Evolutionary conservation across 1,140 invertebrate species (phyloP).

Genomic region (Acyrthosiphon pisum): DNA sequence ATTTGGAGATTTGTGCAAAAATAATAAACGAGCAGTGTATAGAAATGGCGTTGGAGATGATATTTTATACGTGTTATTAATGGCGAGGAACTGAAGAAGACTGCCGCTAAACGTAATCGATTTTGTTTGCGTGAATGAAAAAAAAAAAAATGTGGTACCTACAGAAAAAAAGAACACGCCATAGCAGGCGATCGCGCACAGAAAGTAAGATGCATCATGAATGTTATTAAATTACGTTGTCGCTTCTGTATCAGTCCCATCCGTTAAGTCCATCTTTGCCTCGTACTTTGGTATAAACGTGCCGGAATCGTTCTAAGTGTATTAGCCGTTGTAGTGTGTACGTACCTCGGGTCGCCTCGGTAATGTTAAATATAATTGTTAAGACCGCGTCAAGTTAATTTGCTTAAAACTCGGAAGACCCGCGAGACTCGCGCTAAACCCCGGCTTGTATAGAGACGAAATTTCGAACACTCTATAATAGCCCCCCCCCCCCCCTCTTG

Average conservation of each 20-base stretch:
- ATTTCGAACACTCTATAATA: background rate
- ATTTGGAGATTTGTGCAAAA: background rate
- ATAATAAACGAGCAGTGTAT: background rate
- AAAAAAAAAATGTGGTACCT: background rate
- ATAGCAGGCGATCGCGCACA: too few species aligned
- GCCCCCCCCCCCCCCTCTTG: rapidly evolving
- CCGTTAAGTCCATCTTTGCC: background rate
- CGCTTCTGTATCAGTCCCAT: background rate
- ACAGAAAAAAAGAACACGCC: too few species aligned
- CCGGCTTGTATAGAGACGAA: background rate
- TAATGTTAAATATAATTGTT: background rate
- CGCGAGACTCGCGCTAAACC: background rate
- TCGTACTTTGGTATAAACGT: background rate
- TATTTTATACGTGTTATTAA: background rate
- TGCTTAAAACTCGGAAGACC: background rate
- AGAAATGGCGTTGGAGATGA: background rate
- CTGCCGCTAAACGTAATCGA: background rate
- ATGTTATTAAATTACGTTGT: background rate
- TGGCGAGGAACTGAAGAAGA: background rate
- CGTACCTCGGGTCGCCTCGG: background rate
- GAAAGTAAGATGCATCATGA: background rate
- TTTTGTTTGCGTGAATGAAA: background rate
- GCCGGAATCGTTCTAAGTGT: background rate
- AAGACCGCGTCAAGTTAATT: background rate
- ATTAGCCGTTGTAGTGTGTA: background rate